Evolutionary conservation across 2,797 vertebrate species (phyloP).

Genomic region (Heterohyrax brucei): DNA sequence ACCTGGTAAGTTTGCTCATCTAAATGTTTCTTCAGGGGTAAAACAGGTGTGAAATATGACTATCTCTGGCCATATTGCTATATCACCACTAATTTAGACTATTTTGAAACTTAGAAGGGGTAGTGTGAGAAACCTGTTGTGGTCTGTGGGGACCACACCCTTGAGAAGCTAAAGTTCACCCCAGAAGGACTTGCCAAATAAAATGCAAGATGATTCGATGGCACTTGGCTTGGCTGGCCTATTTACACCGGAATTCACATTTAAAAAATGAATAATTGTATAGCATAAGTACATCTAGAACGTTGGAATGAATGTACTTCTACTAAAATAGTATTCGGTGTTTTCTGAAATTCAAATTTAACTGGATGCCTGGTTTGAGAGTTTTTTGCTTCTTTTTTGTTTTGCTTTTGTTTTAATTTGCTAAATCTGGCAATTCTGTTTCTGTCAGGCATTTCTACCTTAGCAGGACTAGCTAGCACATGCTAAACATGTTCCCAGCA

Average conservation of each 20-base stretch:
- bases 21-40: neutral
- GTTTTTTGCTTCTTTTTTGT: neutral
- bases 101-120: no score
- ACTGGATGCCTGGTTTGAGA: neutral
- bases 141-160: neutral
- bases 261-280: neutral
- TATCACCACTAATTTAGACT: no score
- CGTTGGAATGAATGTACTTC: neutral
- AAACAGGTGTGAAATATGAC: neutral
- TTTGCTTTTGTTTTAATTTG: neutral
- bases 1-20: neutral
- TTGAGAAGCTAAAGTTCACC: neutral
- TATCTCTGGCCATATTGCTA: no score
- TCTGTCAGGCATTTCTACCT: neutral
- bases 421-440: neutral
- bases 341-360: neutral
- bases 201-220: neutral
- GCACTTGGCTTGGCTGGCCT: neutral
- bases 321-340: neutral
- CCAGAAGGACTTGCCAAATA: neutral
- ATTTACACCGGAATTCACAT: neutral
- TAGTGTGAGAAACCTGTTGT: neutral
- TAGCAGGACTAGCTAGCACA: neutral
- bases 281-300: neutral
- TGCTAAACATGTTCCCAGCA: neutral